Evolutionary conservation across 2,113 vertebrate genomes (phyloP).

Genomic region (Centrocercus urophasianus): DNA sequence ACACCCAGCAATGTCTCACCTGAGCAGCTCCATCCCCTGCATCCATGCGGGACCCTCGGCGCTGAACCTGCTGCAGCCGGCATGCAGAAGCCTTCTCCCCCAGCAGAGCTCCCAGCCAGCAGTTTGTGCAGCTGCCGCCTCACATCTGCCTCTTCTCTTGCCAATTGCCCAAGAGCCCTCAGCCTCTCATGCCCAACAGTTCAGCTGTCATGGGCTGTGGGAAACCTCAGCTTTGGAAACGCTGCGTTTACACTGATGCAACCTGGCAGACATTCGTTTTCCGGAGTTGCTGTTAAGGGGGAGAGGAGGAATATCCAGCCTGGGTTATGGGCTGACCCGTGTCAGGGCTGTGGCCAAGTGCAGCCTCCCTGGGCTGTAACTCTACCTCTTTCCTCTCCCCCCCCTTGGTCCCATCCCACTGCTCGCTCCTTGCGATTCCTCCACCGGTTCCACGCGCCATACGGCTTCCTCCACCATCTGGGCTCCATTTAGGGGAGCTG

Average conservation of each 20-base stretch:
- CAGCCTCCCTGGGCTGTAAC: not conserved
- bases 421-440: constrained; percentile 18
- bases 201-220: not conserved
- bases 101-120: not conserved
- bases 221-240: not conserved
- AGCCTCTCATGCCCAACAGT: not conserved
- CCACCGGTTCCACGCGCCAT: not conserved
- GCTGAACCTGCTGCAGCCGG: not conserved
- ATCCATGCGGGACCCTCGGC: not conserved
- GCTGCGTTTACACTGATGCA: not conserved
- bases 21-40: not conserved
- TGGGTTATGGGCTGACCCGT: not conserved
- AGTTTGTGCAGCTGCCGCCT: not conserved
- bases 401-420: not conserved
- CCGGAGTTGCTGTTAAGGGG: not conserved
- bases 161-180: not conserved
- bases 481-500: constrained; percentile 74
- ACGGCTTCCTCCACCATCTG: constrained; percentile 62
- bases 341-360: not conserved
- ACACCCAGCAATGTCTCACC: not conserved
- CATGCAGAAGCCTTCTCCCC: not conserved
- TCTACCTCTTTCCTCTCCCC: not conserved
- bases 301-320: not conserved
- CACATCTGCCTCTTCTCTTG: not conserved
- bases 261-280: not conserved